Evolutionary conservation across 2,797 vertebrate genomes (phyloP).

Genomic region (Coregonus suidteri): DNA sequence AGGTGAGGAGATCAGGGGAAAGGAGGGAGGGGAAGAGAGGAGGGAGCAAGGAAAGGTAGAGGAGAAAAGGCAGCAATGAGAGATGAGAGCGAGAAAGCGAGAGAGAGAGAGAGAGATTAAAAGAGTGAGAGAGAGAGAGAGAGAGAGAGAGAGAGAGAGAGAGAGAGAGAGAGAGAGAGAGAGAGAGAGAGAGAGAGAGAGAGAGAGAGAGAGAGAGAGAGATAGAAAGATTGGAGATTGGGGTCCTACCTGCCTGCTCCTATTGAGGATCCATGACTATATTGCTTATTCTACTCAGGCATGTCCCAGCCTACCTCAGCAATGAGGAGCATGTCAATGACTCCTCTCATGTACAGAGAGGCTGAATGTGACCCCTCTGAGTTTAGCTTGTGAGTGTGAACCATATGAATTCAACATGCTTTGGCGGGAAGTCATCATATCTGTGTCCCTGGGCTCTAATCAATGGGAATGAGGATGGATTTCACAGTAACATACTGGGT

Average conservation of each 20-base stretch:
- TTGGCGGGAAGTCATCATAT: no score
- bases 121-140: constrained; percentile 9
- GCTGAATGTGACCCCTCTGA: background rate
- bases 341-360: background rate
- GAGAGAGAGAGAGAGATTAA: background rate
- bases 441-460: background rate
- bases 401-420: no score
- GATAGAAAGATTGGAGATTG: background rate
- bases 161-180: no score
- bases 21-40: background rate
- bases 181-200: no score
- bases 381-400: no score
- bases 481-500: background rate
- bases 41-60: background rate
- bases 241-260: background rate
- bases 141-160: no score
- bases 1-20: background rate
- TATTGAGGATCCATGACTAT: background rate
- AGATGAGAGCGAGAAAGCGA: constrained; percentile 12
- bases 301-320: constrained; percentile 4
- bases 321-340: background rate
- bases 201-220: no score
- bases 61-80: background rate
- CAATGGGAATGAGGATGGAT: background rate
- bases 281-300: constrained; percentile 3